phyloP scores from a whole-genome alignment of 2,888 invertebrate species.

The Caenorhabditis zanzibari region DNA sequence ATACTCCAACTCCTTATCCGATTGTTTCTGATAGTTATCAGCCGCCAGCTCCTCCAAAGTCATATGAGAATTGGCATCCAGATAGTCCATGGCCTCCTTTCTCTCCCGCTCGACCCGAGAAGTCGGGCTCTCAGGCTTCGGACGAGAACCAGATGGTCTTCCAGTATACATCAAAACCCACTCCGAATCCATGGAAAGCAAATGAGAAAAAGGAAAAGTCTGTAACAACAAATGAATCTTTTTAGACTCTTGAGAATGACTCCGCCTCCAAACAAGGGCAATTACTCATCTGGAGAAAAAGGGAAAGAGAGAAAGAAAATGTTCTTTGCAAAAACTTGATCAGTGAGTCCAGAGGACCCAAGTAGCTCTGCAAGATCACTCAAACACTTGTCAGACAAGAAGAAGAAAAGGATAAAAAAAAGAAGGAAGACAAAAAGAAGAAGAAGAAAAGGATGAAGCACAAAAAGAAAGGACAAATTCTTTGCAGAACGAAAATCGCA shows the following conservation, averaged over 20 bases:
- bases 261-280: constrained; percentile 46
- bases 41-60: constrained; percentile 20
- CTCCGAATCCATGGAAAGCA: not conserved
- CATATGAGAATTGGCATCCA: constrained; percentile 12
- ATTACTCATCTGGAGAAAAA: constrained; percentile 22
- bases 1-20: constrained; percentile 25
- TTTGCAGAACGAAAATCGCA: constrained; percentile 23
- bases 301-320: constrained; percentile 4
- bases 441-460: constrained; percentile 1
- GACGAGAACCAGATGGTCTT: constrained; percentile 33
- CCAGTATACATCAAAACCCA: constrained; percentile 41
- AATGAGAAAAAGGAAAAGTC: not conserved
- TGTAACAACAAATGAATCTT: constrained; percentile 7
- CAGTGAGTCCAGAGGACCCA: constrained; percentile 20
- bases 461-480: constrained; percentile 5
- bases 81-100: constrained; percentile 36
- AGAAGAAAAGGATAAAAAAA: not conserved
- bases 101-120: constrained; percentile 24
- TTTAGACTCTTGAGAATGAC: not conserved
- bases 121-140: not conserved
- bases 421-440: constrained; percentile 10
- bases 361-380: constrained; percentile 33
- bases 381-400: constrained; percentile 52
- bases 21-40: constrained; percentile 27
- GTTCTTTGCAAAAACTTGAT: constrained; percentile 43